Percentiles rank a stretch among this genome's conserved stretches.
These are phyloP conservation scores for Hirtodrosophila cameraria DNA, from an alignment of 2,888 invertebrate species.

Conservation along the genomic window DNA sequence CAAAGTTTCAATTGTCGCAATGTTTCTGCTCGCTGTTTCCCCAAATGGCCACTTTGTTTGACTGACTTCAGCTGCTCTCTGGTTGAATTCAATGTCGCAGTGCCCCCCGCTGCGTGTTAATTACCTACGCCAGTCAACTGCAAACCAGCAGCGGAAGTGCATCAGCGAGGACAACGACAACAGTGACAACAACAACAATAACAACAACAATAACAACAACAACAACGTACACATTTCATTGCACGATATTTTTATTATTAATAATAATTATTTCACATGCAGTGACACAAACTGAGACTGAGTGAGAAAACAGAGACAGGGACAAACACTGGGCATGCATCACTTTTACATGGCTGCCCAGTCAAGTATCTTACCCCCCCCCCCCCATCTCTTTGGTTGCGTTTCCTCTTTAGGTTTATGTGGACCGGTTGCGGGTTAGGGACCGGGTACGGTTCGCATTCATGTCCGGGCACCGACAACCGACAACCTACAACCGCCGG, in stretches of 20 bases:
- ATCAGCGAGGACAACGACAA: slow-evolving; percentile 50
- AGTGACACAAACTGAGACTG: slow-evolving; percentile 22
- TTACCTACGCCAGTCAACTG: slow-evolving; percentile 58
- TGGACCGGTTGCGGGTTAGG: slow-evolving; percentile 1
- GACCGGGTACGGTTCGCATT: slow-evolving; percentile 29
- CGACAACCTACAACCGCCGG: slow-evolving; percentile 23
- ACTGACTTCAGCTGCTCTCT: slow-evolving; percentile 19
- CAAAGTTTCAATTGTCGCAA: slow-evolving; percentile 29
- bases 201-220: slow-evolving; percentile 4
- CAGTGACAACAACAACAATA: neutral
- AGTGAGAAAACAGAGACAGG: neutral
- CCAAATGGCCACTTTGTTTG: slow-evolving; percentile 40
- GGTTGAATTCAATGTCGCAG: neutral
- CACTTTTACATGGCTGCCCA: slow-evolving; percentile 47
- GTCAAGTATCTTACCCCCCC: neutral
- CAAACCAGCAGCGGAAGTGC: slow-evolving; percentile 53
- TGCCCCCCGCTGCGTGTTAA: slow-evolving; percentile 63
- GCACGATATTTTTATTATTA: slow-evolving; percentile 71
- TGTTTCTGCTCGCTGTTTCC: slow-evolving; percentile 1
- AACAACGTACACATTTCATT: slow-evolving; percentile 36
- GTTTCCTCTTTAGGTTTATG: neutral
- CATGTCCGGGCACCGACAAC: slow-evolving; percentile 57
- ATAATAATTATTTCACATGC: slow-evolving; percentile 74
- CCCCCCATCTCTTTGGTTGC: neutral
- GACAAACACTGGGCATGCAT: slow-evolving; percentile 22